A percentile compares a stretch with the other conserved stretches of the same genome.
Conservation (phyloP, 2,888 invertebrate species). For the Hypselothyrea guttata region DNA sequence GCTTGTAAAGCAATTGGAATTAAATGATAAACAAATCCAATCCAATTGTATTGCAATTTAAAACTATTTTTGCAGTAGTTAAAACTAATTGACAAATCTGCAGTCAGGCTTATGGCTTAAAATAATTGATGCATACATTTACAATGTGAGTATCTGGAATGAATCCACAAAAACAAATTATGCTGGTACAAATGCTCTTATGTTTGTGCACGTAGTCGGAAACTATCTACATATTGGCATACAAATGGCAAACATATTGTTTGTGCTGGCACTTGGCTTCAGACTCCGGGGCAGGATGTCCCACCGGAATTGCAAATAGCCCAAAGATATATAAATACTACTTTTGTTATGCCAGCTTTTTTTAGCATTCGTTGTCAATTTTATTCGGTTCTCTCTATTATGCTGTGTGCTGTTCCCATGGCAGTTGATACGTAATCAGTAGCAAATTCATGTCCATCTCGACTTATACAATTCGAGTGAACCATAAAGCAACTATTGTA, state of each 20-base stretch:
- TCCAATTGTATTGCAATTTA: too few species aligned
- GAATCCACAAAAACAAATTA: not conserved
- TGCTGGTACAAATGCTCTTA: not conserved
- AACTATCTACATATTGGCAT: constrained; percentile 48
- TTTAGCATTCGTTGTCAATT: constrained; percentile 39
- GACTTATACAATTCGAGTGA: constrained; percentile 33
- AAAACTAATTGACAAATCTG: too few species aligned
- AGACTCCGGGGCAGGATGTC: constrained; percentile 11
- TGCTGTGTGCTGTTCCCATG: constrained; percentile 31
- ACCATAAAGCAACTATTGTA: constrained; percentile 35
- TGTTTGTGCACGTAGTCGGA: constrained; percentile 55
- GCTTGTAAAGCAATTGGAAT: not conserved
- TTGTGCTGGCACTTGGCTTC: constrained; percentile 6
- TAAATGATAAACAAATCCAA: not conserved
- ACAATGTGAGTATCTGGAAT: not conserved
- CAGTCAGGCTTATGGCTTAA: too few species aligned
- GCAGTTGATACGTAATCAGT: constrained; percentile 70
- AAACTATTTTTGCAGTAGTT: too few species aligned
- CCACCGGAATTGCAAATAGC: constrained; percentile 55
- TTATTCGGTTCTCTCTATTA: constrained; percentile 30
- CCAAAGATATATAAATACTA: constrained; percentile 14
- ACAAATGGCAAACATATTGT: constrained; percentile 60
- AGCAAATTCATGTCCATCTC: constrained; percentile 59
- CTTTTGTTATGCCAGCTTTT: constrained; percentile 8
- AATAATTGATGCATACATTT: too few species aligned